Base-by-base conservation (phyloP, 2,888 invertebrate species). In the Eretmocerus hayati region DNA sequence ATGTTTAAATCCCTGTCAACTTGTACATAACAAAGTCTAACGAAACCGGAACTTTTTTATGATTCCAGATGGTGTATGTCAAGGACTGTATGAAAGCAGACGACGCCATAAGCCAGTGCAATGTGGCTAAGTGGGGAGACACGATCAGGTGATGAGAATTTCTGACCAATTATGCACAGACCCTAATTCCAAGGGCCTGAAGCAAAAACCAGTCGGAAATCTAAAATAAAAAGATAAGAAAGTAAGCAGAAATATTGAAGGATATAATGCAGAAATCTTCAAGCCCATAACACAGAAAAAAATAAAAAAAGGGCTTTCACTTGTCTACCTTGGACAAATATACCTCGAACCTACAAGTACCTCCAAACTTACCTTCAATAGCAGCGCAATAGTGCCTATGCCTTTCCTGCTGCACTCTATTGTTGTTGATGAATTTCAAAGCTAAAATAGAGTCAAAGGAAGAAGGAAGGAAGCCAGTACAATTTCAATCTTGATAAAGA, bases 341-440 rank as follows among this genome's bases (percentile, higher is more conserved):
- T 69, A 68, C 67, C 69, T 68, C 68, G 63, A 65, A 66, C 64
- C 64, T 66, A 69, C 67, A 66, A 68, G 67, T 69, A 69, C 69
- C 69, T 69, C 67, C 62, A 65, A 65, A 65, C 61, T 62, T 62
- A 64, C 64, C 64, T 66, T 65, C 59, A 57, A 49, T 55, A 61
- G 62, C 65, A 67, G 67, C 64, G 66, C 67, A 67, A 67, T 67
- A 67, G 68, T 69, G 69, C 69, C 69, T 67, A 65, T 61, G 56
- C 60, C 60, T 59, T 58, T 57, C 56, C 46, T 45, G 51, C 46
- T 45, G 51, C 46, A 13, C 43, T 36, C 16, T 47, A 42, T 47
- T 41, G 33, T 52, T 47, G 39, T 38, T 36, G 38, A 40, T 23
- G 5, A 46, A 30, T 9, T 5, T 20, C 32, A 32, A 13, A 13